Base-by-base conservation (phyloP, 2,113 vertebrate genomes). In the Carassius auratus region DNA sequence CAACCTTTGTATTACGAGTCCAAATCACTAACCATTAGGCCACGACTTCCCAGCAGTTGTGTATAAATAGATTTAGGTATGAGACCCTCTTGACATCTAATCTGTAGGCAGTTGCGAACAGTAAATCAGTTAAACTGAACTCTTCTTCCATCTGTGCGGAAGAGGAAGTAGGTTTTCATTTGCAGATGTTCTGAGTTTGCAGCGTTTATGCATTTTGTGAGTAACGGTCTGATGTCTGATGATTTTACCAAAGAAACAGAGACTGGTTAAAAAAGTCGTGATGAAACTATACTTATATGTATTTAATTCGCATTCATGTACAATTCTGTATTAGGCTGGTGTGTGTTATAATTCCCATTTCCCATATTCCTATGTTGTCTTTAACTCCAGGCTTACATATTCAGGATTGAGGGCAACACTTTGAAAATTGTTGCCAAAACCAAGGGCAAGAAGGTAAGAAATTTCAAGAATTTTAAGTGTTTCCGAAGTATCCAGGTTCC, bases 341-440 rank as follows among this genome's bases (percentile, higher is more conserved):
- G 26, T 74, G 14, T 85, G 50, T 33, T 30, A 12, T 19, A 52
- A 59, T n/a, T 77, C 19, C 8, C 8, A 30, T 64, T 66, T 66
- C n/a, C 13, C 15, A 48, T 50, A 17, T 0, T 48, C 10, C 14
- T 45, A 12, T 55, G 23, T 8, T 85, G 52, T 83, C 30, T 1
- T 76, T 36, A 8, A 75, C 42, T 55, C 66, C 68, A 89, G 89
- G 87, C n/a, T 4, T 89, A 86, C 52, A 88, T 89, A 61, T 88
- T 89, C 17, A 71, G 50, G 19, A 52, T 85, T 33, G 83, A 88
- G 38, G 87, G 85, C 10, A 89, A 88, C 61, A 85, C 50, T 50
- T 84, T 89, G 14, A 80, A 48, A 75, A 88, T 88, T 13, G 75
- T 89, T 4, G 83, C 80, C 21, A 30, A 80, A 64, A 85, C 87